Base-by-base conservation (phyloP, 2,113 vertebrate species). In the Perca fluviatilis region DNA sequence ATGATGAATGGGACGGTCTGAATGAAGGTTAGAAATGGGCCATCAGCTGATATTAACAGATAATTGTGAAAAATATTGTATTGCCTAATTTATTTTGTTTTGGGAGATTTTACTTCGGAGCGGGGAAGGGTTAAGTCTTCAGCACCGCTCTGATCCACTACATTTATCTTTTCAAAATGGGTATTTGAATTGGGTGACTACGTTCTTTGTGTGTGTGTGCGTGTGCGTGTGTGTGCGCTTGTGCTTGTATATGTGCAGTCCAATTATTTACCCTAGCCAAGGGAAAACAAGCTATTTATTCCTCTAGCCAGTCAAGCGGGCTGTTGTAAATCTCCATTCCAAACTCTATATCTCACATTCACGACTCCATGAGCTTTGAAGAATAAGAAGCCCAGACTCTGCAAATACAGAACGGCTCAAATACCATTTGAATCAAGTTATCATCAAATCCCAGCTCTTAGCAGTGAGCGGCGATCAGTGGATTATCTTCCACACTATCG, bases 21-120 rank as follows among this genome's bases (percentile, higher is more conserved):
- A 93, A 94, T 94, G 95, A 96, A 97, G 96, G 95, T 97, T 96
- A 96, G 95, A 94, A 91, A 95, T 94, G 90, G 96, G 95, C 95
- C 94, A 96, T 96, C 95, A 94, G 94, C 95, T 95, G 96, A 96
- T 96, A 96, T 95, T 89, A 95, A 91, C 93, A 89, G 95, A 95
- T 95, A 96, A 96, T 90, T 96, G 94, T 93, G 92, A 93, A 94
- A 96, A 96, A 96, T 96, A 96, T 95, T 96, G 91, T 93, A 95
- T 94, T 88, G 86, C 89, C 91, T 94, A 95, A 96, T 97, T 96
- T 96, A 95, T 96, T 97, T 97, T 95, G 93, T 96, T 97, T 95
- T 85, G 70, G 70, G 89, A 89, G 93, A 92, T 95, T 95, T 94
- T 87, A 91, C 92, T 95, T 86, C 46, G 27, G 71, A 50, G 83